phyloP scores from a whole-genome alignment of 2,797 vertebrate genomes.

The Micrastur ruficollis region DNA sequence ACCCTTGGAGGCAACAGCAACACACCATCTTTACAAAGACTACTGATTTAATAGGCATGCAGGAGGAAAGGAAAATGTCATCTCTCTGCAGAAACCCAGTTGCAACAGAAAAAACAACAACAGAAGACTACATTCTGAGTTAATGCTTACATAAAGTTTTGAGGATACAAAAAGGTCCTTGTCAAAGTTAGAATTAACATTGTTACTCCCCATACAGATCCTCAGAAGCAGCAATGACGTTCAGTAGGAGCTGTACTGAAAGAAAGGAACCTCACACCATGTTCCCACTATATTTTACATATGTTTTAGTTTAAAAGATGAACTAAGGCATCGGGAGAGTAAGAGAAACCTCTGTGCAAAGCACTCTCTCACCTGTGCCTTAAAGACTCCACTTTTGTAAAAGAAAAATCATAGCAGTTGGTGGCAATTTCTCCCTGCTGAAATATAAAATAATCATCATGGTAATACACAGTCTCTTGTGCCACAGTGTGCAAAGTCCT shows the following conservation, averaged over 20 bases:
- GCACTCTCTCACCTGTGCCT: background rate
- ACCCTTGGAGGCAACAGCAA: background rate
- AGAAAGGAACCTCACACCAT: background rate
- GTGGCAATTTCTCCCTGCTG: background rate
- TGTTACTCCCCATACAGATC: background rate
- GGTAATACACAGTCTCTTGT: background rate
- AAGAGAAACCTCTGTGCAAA: background rate
- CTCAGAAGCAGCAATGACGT: background rate
- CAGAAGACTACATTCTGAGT: background rate
- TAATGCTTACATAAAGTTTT: background rate
- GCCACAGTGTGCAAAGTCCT: background rate
- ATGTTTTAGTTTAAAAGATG: background rate
- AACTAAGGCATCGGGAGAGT: background rate
- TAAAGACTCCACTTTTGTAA: background rate
- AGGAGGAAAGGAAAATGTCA: background rate
- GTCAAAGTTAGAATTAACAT: background rate
- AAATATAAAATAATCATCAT: background rate
- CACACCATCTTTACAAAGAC: background rate
- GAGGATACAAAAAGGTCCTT: background rate
- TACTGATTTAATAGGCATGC: background rate
- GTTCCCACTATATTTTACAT: background rate
- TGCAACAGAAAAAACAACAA: background rate
- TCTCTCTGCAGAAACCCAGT: background rate
- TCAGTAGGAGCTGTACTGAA: background rate
- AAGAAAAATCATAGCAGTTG: background rate